Percentiles rank a stretch among this genome's conserved stretches.
phyloP scores from a whole-genome alignment of 2,888 invertebrate species.

The Oligia strigilis region DNA sequence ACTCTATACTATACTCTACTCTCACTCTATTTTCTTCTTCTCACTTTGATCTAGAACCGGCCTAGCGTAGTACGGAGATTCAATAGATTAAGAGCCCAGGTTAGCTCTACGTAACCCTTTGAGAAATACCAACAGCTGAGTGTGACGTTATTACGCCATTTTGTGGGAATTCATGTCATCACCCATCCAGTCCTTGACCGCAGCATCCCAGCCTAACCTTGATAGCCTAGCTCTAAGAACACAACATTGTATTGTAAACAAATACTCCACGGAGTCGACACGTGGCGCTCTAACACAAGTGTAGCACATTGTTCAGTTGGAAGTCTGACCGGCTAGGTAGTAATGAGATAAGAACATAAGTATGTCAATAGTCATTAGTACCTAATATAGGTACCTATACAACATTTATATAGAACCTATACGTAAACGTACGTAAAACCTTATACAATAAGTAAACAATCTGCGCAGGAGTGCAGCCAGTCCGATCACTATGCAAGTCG shows the following conservation, averaged over 20 bases:
- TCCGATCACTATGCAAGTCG: too few species aligned
- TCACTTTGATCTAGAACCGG: too few species aligned
- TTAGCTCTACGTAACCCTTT: background rate
- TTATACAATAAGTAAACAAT: background rate
- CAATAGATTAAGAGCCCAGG: too few species aligned
- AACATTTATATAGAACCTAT: too few species aligned
- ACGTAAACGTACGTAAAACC: too few species aligned
- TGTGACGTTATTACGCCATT: background rate
- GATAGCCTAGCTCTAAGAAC: background rate
- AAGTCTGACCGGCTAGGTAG: background rate
- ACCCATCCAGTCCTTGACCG: too few species aligned
- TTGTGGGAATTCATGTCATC: background rate
- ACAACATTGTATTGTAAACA: slow-evolving; percentile 14
- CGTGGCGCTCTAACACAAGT: slow-evolving; percentile 26
- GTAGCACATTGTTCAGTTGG: slow-evolving; percentile 26
- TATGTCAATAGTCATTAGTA: slow-evolving; percentile 14
- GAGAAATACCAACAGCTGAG: background rate
- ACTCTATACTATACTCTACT: too few species aligned
- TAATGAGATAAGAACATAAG: slow-evolving; percentile 37
- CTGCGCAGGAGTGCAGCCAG: background rate
- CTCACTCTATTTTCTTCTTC: too few species aligned
- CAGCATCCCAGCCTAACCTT: too few species aligned
- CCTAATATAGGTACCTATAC: background rate
- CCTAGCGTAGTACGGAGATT: too few species aligned
- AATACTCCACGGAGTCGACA: slow-evolving; percentile 7